phyloP scores from a whole-genome alignment of 23 tunicate genomes.

The Oikopleura vanhoeffeni region DNA sequence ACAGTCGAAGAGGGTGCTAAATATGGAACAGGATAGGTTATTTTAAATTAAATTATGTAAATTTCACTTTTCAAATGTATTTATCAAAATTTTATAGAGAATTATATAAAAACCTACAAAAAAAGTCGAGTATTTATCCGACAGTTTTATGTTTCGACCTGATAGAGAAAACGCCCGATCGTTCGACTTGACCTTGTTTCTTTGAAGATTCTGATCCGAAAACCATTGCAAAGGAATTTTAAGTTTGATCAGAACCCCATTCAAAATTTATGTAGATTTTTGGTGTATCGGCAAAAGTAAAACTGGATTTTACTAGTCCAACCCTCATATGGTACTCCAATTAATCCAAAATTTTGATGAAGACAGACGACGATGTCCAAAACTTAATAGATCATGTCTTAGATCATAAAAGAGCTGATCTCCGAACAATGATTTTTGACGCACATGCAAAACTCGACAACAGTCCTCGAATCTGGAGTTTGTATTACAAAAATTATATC shows the following conservation, averaged over 20 bases:
- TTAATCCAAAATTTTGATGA: neutral
- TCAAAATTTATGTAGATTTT: neutral
- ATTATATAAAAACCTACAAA: neutral
- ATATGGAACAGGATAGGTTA: no score
- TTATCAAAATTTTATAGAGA: neutral
- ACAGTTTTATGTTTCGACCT: neutral
- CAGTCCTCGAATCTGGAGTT: neutral
- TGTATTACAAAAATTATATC: neutral
- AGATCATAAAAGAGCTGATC: neutral
- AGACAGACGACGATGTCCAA: neutral
- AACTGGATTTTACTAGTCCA: neutral
- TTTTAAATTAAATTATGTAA: no score
- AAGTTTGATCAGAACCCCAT: neutral
- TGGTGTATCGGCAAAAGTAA: neutral
- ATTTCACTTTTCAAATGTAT: no score
- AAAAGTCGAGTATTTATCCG: neutral
- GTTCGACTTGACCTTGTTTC: neutral
- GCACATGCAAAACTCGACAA: neutral
- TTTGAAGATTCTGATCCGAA: neutral
- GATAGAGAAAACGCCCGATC: neutral
- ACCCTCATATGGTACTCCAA: neutral
- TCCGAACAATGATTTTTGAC: neutral
- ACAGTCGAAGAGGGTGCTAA: neutral
- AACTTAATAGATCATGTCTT: neutral
- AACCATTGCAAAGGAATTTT: neutral